phyloP scores from a whole-genome alignment of 2,113 vertebrate genomes.

The Alexandromys fortis region DNA sequence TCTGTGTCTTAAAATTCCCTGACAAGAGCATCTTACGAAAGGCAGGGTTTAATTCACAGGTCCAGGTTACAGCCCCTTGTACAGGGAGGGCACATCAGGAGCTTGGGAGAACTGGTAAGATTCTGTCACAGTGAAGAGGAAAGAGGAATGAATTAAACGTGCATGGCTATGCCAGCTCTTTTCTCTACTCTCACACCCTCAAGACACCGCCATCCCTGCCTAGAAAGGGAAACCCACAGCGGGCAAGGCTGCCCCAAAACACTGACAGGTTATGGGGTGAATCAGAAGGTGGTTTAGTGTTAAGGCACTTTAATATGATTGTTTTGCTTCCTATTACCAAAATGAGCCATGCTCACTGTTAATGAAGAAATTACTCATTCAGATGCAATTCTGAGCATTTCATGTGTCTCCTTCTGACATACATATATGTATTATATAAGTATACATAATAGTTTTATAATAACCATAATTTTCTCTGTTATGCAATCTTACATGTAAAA shows the following conservation, averaged over 20 bases:
- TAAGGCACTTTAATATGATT: background rate
- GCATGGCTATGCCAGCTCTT: background rate
- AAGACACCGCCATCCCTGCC: background rate
- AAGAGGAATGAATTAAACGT: background rate
- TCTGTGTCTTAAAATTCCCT: background rate
- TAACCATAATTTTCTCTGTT: background rate
- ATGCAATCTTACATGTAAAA: slow-evolving; percentile 28
- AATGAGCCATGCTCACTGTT: slow-evolving; percentile 29
- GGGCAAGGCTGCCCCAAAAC: background rate
- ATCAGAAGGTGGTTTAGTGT: background rate
- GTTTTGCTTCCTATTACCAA: background rate
- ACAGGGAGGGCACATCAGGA: background rate
- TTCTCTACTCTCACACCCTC: background rate
- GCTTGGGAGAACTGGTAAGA: background rate
- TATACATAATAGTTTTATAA: slow-evolving; percentile 23
- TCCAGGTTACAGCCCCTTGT: background rate
- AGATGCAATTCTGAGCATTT: slow-evolving; percentile 12
- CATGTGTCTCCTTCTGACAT: background rate
- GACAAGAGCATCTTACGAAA: background rate
- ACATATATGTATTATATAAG: background rate
- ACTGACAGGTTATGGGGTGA: background rate
- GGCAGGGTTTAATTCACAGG: background rate
- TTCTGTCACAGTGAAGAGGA: background rate
- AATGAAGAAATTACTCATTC: background rate
- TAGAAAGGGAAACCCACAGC: background rate